These are phyloP conservation scores for Theropithecus gelada DNA, from an alignment of 2,113 vertebrate species.

Conservation along the genomic window DNA sequence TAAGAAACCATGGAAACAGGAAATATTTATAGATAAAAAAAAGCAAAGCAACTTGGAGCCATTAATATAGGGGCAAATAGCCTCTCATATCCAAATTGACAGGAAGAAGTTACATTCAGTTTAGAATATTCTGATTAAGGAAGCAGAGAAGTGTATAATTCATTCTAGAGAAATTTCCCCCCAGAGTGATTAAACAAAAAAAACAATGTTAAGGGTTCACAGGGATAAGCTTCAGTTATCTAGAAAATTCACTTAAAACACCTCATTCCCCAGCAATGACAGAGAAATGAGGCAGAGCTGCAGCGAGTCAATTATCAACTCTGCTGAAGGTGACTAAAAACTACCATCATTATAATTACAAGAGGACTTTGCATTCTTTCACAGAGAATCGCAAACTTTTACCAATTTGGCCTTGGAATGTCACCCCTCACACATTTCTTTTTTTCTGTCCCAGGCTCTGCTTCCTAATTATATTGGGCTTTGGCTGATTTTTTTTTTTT, in stretches of 20 bases:
- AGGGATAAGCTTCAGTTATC: slow-evolving; percentile 52
- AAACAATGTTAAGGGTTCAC: slow-evolving; percentile 19
- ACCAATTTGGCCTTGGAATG: neutral
- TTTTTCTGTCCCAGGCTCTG: neutral
- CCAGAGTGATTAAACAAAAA: neutral
- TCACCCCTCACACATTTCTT: neutral
- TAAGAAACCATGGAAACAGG: neutral
- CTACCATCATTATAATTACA: neutral
- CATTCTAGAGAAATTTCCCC: neutral
- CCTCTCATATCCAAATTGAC: neutral
- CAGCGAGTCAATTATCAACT: neutral
- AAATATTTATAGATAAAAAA: neutral
- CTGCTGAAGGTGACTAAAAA: slow-evolving; percentile 36
- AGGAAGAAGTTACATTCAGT: neutral
- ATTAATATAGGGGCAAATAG: neutral
- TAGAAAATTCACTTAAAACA: slow-evolving; percentile 57
- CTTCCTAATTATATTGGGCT: slow-evolving; percentile 43
- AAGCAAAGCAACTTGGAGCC: neutral
- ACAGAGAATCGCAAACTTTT: neutral
- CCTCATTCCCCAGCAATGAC: slow-evolving; percentile 7
- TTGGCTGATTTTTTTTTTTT: neutral
- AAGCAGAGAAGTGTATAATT: slow-evolving; percentile 21
- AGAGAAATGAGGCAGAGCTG: slow-evolving; percentile 52
- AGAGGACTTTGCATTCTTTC: neutral
- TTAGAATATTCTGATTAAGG: slow-evolving; percentile 43